phyloP scores from a whole-genome alignment of 2,888 invertebrate species.

The Phengaris alcon region DNA sequence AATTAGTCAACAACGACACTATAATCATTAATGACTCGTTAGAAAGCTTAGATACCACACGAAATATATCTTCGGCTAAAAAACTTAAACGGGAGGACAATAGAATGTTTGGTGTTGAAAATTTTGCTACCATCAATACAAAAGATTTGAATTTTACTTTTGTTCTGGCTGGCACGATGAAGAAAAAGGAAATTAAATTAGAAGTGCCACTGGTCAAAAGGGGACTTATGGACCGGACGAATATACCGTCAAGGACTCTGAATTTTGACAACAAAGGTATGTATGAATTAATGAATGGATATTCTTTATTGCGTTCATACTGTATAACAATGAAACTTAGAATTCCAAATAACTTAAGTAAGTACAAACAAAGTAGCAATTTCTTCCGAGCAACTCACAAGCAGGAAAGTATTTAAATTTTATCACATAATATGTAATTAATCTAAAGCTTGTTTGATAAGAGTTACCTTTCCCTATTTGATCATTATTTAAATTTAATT shows the following conservation, averaged over 20 bases:
- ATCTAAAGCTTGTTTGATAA: too few species aligned
- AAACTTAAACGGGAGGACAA: slow-evolving; percentile 57
- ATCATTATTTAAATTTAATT: too few species aligned
- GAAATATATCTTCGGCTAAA: slow-evolving; percentile 60
- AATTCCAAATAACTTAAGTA: too few species aligned
- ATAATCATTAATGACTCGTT: slow-evolving; percentile 70
- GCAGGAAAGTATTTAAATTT: too few species aligned
- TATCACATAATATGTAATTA: too few species aligned
- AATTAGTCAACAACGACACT: slow-evolving; percentile 62
- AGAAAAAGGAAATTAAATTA: slow-evolving; percentile 47
- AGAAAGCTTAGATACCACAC: slow-evolving; percentile 57
- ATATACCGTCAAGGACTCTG: slow-evolving; percentile 54
- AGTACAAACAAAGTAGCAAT: too few species aligned
- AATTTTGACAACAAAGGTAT: slow-evolving; percentile 59
- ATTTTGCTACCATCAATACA: slow-evolving; percentile 53
- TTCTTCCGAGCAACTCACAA: too few species aligned
- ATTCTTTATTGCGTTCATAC: too few species aligned
- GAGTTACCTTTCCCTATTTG: too few species aligned
- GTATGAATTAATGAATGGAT: slow-evolving; percentile 28
- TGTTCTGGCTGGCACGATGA: slow-evolving; percentile 63
- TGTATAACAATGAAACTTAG: too few species aligned
- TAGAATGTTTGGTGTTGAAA: slow-evolving; percentile 50
- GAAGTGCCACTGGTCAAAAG: slow-evolving; percentile 49
- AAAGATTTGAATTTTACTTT: slow-evolving; percentile 71
- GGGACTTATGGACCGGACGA: slow-evolving; percentile 62